phyloP scores from a whole-genome alignment of 2,113 vertebrate species.

The Phaethornis superciliosus region DNA sequence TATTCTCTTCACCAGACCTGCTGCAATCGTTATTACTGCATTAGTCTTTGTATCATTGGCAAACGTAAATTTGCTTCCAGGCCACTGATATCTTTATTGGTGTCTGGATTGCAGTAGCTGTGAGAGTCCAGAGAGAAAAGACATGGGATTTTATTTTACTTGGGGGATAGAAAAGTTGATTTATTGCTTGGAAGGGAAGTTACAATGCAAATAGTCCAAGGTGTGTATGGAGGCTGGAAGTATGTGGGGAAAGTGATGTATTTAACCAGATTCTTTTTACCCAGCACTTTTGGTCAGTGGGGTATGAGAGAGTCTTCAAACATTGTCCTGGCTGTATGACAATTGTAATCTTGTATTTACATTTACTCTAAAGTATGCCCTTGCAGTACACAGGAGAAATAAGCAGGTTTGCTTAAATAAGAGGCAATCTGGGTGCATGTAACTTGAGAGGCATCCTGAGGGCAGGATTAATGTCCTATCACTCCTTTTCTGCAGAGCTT shows the following conservation, averaged over 20 bases:
- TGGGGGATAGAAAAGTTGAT: background rate
- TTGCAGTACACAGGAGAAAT: background rate
- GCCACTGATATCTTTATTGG: conserved; percentile 4
- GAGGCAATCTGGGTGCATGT: background rate
- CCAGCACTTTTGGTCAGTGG: background rate
- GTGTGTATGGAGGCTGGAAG: background rate
- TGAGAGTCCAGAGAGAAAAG: background rate
- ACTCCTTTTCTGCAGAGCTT: background rate
- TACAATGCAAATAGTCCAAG: conserved; percentile 3
- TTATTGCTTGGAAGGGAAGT: conserved; percentile 13
- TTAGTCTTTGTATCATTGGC: background rate
- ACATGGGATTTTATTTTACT: conserved; percentile 5
- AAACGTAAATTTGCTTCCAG: conserved; percentile 27
- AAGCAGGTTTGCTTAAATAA: conserved; percentile 11
- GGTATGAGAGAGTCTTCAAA: background rate
- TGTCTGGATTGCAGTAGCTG: background rate
- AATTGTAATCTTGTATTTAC: conserved; percentile 27
- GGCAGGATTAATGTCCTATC: conserved; percentile 31
- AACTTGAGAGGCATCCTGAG: conserved; percentile 13
- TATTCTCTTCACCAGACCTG: background rate
- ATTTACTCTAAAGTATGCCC: background rate
- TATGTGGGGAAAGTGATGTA: background rate
- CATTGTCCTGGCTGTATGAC: background rate
- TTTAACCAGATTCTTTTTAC: background rate
- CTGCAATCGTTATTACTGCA: conserved; percentile 16